These are phyloP conservation scores for Esox masquinongy DNA, from an alignment of 2,797 vertebrate species.

Conservation along the genomic window DNA sequence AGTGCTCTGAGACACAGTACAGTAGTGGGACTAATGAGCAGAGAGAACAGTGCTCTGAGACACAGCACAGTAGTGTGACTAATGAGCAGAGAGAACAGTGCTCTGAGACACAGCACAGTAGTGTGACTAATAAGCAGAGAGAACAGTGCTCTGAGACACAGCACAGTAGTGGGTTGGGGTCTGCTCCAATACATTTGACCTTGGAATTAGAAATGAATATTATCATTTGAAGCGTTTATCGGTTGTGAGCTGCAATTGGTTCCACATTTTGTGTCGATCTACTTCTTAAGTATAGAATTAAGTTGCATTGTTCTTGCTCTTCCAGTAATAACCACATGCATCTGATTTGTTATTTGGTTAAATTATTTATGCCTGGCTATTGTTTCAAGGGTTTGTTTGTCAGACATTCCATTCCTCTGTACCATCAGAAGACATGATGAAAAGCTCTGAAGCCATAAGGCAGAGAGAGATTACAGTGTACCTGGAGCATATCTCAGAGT, in stretches of 20 bases:
- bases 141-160: background rate
- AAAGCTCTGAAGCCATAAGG: background rate
- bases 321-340: background rate
- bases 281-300: background rate
- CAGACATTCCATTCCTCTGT: background rate
- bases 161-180: background rate
- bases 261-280: no score
- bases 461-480: background rate
- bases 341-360: background rate
- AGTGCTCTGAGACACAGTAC: background rate
- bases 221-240: background rate
- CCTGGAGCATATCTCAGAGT: no score
- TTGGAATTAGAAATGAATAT: background rate
- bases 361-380: background rate
- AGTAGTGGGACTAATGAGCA: no score
- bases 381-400: background rate
- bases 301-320: background rate
- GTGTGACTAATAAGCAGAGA: background rate
- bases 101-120: background rate
- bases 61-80: background rate
- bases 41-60: background rate
- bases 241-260: background rate
- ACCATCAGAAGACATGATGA: background rate
- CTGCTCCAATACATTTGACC: background rate
- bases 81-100: no score